These are phyloP conservation scores for Saimiri boliviensis DNA, from an alignment of 2,113 vertebrate genomes.

Conservation along the genomic window DNA sequence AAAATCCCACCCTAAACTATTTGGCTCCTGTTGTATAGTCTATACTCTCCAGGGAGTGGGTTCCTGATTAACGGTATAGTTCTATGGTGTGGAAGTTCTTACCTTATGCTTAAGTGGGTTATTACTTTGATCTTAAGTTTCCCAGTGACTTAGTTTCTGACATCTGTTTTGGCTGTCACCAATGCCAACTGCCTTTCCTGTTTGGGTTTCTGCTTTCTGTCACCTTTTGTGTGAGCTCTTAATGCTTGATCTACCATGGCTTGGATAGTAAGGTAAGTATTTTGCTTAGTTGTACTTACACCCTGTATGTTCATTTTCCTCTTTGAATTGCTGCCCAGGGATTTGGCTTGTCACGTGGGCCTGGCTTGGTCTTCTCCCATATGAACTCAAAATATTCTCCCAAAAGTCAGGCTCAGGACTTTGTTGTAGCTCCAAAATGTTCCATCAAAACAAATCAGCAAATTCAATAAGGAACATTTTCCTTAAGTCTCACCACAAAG, in stretches of 20 bases:
- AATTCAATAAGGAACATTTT: not conserved
- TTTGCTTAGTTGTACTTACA: not conserved
- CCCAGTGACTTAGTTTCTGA: not conserved
- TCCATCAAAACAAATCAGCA: constrained; percentile 25
- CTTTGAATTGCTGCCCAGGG: constrained; percentile 21
- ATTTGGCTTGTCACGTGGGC: not conserved
- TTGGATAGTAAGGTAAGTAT: not conserved
- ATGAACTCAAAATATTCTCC: not conserved
- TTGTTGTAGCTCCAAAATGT: not conserved
- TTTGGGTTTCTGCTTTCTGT: constrained; percentile 10
- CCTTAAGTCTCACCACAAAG: not conserved
- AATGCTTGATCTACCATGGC: not conserved
- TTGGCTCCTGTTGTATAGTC: not conserved
- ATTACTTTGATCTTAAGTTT: not conserved
- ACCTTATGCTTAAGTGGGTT: not conserved
- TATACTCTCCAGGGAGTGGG: not conserved
- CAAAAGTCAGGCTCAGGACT: not conserved
- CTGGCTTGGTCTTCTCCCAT: not conserved
- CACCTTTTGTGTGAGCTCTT: not conserved
- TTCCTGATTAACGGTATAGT: not conserved
- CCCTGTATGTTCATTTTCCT: not conserved
- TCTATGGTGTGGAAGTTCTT: not conserved
- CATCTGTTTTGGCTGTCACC: not conserved
- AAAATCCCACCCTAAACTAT: not conserved
- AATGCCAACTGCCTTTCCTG: not conserved